Conservation (phyloP, 2,113 vertebrate genomes). For the Cyrtonyx montezumae region DNA sequence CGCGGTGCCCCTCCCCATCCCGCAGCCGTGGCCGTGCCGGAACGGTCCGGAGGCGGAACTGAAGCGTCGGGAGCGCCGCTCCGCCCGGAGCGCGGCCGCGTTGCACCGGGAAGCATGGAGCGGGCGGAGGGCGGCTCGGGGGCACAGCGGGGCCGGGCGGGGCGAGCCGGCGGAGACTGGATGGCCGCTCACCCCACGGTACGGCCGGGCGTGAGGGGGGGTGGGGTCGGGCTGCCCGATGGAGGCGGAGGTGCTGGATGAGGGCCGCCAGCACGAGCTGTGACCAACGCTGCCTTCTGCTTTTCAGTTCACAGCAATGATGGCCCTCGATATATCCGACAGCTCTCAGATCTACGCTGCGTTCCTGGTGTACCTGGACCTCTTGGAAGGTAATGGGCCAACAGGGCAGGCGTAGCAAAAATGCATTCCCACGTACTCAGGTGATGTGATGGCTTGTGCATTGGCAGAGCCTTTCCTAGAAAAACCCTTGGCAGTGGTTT, state of each 20-base stretch:
- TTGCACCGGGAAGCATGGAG: neutral
- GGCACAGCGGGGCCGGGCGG: neutral
- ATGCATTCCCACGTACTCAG: neutral
- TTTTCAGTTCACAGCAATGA: slow-evolving; percentile 89
- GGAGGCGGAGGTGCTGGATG: no score
- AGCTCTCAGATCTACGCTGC: slow-evolving; percentile 86
- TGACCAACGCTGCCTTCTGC: neutral
- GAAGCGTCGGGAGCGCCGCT: neutral
- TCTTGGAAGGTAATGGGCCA: slow-evolving; percentile 84
- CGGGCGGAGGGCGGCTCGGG: neutral
- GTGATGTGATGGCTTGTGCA: neutral
- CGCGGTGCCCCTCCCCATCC: no score
- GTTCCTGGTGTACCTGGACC: slow-evolving; percentile 92
- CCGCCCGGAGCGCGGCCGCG: slow-evolving; percentile 21
- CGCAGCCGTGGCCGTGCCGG: neutral
- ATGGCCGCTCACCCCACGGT: slow-evolving; percentile 50
- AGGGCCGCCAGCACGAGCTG: neutral
- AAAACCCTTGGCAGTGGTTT: neutral
- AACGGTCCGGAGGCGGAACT: neutral
- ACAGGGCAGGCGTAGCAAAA: rapidly evolving
- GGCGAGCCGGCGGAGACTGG: slow-evolving; percentile 6
- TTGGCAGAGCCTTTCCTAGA: neutral
- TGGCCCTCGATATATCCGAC: slow-evolving; percentile 85
- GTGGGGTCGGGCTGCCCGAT: neutral
- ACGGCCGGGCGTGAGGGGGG: neutral